Evolutionary conservation across 2,797 vertebrate species (phyloP).

Genomic region (Ceyx erithaca): DNA sequence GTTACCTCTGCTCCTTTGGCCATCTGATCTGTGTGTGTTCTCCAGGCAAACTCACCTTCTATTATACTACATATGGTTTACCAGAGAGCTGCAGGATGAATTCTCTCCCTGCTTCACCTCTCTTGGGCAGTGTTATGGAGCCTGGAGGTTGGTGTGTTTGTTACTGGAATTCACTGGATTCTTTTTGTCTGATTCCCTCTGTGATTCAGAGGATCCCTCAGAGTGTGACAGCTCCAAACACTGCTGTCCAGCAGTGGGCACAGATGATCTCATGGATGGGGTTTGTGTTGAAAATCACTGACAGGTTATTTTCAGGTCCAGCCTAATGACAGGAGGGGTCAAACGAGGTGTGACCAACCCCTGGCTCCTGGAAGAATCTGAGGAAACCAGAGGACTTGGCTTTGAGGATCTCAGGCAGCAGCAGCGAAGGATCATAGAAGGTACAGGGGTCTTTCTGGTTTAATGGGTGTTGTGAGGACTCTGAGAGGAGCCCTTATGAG

Average conservation of each 20-base stretch:
- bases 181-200: not conserved
- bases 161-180: not conserved
- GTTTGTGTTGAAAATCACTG: not conserved
- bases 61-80: fast-evolving
- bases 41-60: too few relatives aligned
- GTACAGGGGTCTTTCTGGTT: conserved; percentile 67
- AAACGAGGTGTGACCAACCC: conserved; percentile 82
- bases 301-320: conserved; percentile 80
- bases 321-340: conserved; percentile 82
- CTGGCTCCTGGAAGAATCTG: conserved; percentile 92
- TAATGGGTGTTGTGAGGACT: not conserved
- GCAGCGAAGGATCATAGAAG: conserved; percentile 91
- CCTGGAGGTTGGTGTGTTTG: not conserved
- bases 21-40: not conserved
- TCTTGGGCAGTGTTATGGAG: not conserved
- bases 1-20: not conserved
- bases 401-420: conserved; percentile 92
- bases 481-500: not conserved
- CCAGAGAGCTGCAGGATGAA: not conserved
- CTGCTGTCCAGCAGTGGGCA: not conserved
- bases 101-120: not conserved
- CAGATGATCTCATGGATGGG: not conserved
- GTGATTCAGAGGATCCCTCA: not conserved
- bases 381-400: conserved; percentile 89
- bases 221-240: not conserved